These are phyloP conservation scores for western clawed frog (Xenopus tropicalis) DNA, from an alignment of 2,113 vertebrate genomes.

Conservation along the genomic window DNA sequence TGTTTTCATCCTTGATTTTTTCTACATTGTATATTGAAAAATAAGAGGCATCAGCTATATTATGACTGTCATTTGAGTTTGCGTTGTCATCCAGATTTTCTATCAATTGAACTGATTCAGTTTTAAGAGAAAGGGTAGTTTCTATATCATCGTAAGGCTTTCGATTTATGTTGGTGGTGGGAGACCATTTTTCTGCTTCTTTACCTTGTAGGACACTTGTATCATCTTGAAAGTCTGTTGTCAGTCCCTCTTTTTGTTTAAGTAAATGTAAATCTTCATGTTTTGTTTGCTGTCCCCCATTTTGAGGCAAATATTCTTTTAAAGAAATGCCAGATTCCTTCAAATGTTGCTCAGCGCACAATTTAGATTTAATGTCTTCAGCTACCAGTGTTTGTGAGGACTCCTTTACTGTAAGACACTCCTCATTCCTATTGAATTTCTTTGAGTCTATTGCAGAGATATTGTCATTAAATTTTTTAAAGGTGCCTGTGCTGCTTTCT, in stretches of 20 bases:
- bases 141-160: constrained; percentile 29
- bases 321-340: constrained; percentile 30
- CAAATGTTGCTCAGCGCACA: constrained; percentile 25
- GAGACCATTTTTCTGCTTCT: constrained; percentile 48
- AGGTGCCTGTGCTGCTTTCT: constrained; percentile 49
- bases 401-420: constrained; percentile 47
- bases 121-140: constrained; percentile 30
- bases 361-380: constrained; percentile 40
- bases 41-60: constrained; percentile 26
- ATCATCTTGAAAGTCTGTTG: constrained; percentile 49
- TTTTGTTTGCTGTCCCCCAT: constrained; percentile 45
- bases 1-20: constrained; percentile 2
- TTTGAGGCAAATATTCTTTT: constrained; percentile 36
- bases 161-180: constrained; percentile 46
- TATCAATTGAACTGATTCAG: constrained; percentile 48
- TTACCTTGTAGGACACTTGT: constrained; percentile 9
- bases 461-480: constrained; percentile 50
- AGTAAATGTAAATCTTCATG: not conserved
- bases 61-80: constrained; percentile 53
- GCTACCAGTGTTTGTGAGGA: constrained; percentile 44
- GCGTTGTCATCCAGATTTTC: constrained; percentile 59
- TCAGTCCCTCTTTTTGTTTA: constrained; percentile 8
- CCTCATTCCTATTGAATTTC: constrained; percentile 50
- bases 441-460: constrained; percentile 47
- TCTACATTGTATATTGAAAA: constrained; percentile 33